Conservation (phyloP, 1,140 invertebrate genomes). For the Bacillus rossius region DNA sequence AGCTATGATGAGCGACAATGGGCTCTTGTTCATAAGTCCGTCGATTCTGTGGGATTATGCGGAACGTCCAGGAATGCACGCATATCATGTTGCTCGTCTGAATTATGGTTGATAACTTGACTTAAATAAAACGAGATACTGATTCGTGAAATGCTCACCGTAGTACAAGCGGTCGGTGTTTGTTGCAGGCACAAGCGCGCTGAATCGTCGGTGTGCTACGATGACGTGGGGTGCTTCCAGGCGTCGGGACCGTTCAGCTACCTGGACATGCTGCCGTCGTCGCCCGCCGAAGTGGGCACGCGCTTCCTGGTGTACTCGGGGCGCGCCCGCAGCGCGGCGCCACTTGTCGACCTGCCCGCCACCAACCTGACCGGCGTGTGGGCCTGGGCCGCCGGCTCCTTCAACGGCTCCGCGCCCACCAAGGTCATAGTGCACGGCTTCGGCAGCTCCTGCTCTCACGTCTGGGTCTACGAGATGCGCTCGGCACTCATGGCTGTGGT, state of each 20-base stretch:
- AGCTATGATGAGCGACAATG: too few species aligned
- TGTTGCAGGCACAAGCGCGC: constrained; percentile 6
- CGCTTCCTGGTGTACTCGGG: constrained; percentile 47
- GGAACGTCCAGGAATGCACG: too few species aligned
- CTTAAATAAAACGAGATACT: too few species aligned
- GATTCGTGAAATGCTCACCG: too few species aligned
- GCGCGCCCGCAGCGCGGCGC: constrained; percentile 32
- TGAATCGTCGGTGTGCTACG: constrained; percentile 74
- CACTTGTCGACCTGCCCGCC: constrained; percentile 58
- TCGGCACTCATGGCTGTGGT: constrained; percentile 82
- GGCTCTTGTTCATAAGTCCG: too few species aligned
- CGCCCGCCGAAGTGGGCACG: constrained; percentile 84
- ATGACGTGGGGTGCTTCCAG: constrained; percentile 89
- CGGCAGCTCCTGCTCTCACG: constrained; percentile 79
- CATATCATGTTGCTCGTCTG: too few species aligned
- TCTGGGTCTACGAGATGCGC: constrained; percentile 92
- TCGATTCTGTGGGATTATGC: too few species aligned
- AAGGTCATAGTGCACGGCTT: constrained; percentile 95
- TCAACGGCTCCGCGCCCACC: constrained; percentile 58
- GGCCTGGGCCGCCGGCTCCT: constrained; percentile 53
- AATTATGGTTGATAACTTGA: too few species aligned
- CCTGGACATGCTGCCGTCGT: constrained; percentile 79
- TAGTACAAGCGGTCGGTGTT: too few species aligned
- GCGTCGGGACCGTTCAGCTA: constrained; percentile 89
- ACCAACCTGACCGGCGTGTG: constrained; percentile 58